Evolutionary conservation across 1,140 invertebrate species (phyloP), one percentile per base, ranked within the genome.

Genomic region (Probaryconus sp.): DNA sequence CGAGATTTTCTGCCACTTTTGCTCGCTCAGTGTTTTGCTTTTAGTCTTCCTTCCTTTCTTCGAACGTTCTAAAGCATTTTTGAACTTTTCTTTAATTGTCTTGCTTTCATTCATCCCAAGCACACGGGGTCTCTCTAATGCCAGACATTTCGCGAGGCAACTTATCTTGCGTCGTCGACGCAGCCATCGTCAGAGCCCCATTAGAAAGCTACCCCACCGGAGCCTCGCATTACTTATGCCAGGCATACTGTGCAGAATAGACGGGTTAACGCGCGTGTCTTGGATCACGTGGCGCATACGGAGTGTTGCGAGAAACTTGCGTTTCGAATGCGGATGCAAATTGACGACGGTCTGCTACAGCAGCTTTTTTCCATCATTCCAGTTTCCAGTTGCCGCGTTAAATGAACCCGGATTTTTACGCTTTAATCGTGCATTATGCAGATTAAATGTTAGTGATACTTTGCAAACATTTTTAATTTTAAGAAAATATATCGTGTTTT

Each of bases 211-310:
- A 48, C 64, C 65, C 65, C 65, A 18, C 40, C 51, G 47, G 45
- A n/a, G n/a, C n/a, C n/a, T 14, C 33, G 47, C 55, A 69, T 69
- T 60, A 69, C 65, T 69, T 60, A 58, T 60, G 55, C 65, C 31
- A 11, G n/a, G 47, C 47, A 48, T 13, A 31, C 31, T 2, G 40
- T 18, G 28, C 43, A 51, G 14, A 47, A 55, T 42, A n/a, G 64
- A 68, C 53, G 64, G 53, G 43, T 68, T 58, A 68, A 58, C 43
- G 53, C 53, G 64, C 53, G 53, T 58, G 51, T 68, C 64, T 68
- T 50, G 64, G 64, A 58, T 68, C 43, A 37, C 51, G 37, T 20
- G 30, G 43, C 35, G 35, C 50, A 65, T 30, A 55, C 38, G 26
- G 31, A 24, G 48, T 33, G 50, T 47, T 30, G 28, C 21, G 31